A percentile compares a stretch with the other conserved stretches of the same genome.
These are phyloP conservation scores for Vulpes vulpes DNA, from an alignment of 2,113 vertebrate species.

Conservation along the genomic window DNA sequence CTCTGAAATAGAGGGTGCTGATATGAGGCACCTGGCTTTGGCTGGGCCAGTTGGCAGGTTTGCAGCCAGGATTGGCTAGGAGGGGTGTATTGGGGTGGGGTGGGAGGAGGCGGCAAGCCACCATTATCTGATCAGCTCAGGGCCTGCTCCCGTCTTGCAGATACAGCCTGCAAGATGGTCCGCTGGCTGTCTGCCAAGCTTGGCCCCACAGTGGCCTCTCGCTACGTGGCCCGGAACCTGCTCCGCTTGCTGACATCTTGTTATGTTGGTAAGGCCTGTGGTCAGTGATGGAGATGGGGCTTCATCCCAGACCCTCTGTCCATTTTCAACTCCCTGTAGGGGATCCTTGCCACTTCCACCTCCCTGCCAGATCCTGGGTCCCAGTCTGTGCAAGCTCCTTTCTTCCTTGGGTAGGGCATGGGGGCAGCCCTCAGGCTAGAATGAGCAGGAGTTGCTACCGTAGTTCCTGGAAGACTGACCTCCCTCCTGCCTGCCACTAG, in stretches of 20 bases:
- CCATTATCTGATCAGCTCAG: constrained; percentile 72
- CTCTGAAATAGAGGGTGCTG: background rate
- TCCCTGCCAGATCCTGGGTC: background rate
- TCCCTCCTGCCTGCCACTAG: background rate
- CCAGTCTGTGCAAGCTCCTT: background rate
- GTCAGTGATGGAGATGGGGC: background rate
- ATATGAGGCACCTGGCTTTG: background rate
- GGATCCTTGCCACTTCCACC: background rate
- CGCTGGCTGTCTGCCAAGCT: constrained; percentile 97
- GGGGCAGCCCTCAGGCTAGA: background rate
- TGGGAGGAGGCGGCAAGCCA: background rate
- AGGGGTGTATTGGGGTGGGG: background rate
- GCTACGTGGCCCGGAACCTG: constrained; percentile 95
- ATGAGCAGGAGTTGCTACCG: background rate
- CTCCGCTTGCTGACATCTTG: constrained; percentile 97
- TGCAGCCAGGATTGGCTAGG: background rate
- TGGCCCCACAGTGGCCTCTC: constrained; percentile 96
- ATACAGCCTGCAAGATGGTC: constrained; percentile 98
- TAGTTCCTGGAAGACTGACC: background rate
- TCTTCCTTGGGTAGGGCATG: background rate
- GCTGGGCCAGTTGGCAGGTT: background rate
- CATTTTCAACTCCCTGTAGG: background rate
- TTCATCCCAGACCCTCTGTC: background rate
- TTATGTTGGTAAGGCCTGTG: constrained; percentile 92
- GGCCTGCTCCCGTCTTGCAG: constrained; percentile 84